Percentiles rank a stretch among this genome's conserved stretches.
phyloP scores from a whole-genome alignment of 2,797 vertebrate species.

The Valencia hispanica region DNA sequence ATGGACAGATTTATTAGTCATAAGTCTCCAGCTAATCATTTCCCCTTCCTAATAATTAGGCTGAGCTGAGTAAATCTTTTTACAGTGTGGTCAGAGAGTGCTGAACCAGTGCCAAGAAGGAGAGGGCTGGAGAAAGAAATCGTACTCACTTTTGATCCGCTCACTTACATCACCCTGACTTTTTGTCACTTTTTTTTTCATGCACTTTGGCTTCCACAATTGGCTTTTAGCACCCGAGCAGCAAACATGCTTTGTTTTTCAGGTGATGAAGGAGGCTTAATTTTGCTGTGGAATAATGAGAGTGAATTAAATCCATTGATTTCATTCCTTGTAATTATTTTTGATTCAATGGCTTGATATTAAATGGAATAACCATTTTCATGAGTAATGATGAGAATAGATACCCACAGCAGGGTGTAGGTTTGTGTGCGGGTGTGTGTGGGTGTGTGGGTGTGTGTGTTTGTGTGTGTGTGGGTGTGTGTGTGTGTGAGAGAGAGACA shows the following conservation, averaged over 20 bases:
- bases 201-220: constrained; percentile 49
- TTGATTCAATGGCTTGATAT: constrained; percentile 77
- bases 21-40: constrained; percentile 81
- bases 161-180: constrained; percentile 15
- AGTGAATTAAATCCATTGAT: constrained; percentile 73
- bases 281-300: constrained; percentile 62
- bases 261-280: constrained; percentile 27
- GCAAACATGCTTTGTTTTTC: constrained; percentile 40
- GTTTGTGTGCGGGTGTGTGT: constrained; percentile 29
- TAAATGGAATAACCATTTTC: constrained; percentile 74
- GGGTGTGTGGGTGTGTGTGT: constrained; percentile 22
- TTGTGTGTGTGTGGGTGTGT: not conserved
- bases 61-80: constrained; percentile 79
- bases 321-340: constrained; percentile 75
- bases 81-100: constrained; percentile 64
- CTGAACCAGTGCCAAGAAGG: constrained; percentile 53
- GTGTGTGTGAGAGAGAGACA: no score
- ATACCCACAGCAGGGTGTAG: constrained; percentile 53
- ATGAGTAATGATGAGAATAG: constrained; percentile 68
- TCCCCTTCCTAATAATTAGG: constrained; percentile 81
- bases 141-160: constrained; percentile 8
- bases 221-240: constrained; percentile 36
- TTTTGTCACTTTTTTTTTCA: constrained; percentile 24
- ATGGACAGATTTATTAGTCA: constrained; percentile 77
- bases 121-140: constrained; percentile 11